Evolutionary conservation across 2,888 invertebrate genomes (phyloP), one percentile per base, ranked within the genome.

Genomic region (Heteropelma amictum): DNA sequence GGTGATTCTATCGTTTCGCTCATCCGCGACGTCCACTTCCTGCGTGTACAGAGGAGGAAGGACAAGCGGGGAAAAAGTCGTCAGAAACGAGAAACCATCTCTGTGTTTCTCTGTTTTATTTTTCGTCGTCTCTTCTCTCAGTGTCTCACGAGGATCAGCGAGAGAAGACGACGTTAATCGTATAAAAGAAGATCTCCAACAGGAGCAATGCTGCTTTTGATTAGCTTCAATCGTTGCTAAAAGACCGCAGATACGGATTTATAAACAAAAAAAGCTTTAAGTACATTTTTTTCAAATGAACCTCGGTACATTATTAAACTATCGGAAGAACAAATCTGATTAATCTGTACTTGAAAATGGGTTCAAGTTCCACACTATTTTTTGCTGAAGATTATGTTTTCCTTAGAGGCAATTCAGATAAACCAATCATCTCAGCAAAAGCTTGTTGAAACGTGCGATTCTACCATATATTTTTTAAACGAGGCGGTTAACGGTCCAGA

Each of bases 91-190:
- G 75, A 72, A 67, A 68, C 42, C 49, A 53, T 42, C 45, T 63
- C 38, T 38, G 14, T 58, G 56, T 23, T 23, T 23, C 21, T 65
- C 38, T 63, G 51, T 61, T 70, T 53, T 47, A 14, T 23, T 49
- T 45, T 47, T 63, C 26, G 17, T 35, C 14, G 28, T 63, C 14
- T 8, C 51, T 21, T 42, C 63, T 56, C 19, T 33, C 19, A 65
- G 65, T 60, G 58, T 74, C 74, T 64, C 74, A 70, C 69, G 69
- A 70, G 69, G 69, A 74, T 74, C 69, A 45, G 56, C 51, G 19
- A 21, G 49, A 63, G 63, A 45, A 60, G 73, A 49, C 54, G 70
- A 75, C 53, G 42, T 56, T 38, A 12, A 17, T 35, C 49, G 7
- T 23, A 47, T 30, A 38, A 42, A 30, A 26, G 28, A 23, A 23